Percentiles rank a stretch among this genome's conserved stretches.
Evolutionary conservation across 2,113 vertebrate species (phyloP).

Genomic region (Salvelinus namaycush): DNA sequence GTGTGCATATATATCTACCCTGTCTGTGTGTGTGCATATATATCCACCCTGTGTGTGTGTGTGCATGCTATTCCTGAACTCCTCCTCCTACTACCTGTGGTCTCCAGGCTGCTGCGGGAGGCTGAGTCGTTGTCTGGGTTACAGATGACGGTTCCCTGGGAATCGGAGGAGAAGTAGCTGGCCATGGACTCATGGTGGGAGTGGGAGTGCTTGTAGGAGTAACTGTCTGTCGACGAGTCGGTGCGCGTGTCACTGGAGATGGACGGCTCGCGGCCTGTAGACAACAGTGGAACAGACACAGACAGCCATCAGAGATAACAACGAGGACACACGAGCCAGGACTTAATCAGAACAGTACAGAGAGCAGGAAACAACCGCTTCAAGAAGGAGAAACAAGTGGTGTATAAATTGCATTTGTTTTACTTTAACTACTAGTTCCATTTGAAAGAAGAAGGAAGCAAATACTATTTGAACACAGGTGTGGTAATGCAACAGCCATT

Average conservation of each 20-base stretch:
- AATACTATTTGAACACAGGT: background rate
- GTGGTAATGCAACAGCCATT: too few species aligned
- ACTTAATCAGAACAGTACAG: too few species aligned
- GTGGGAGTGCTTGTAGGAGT: conserved; percentile 80
- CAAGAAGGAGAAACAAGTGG: too few species aligned
- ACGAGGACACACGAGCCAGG: too few species aligned
- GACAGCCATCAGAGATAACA: too few species aligned
- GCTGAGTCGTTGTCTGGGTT: conserved; percentile 87
- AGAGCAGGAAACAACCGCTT: too few species aligned
- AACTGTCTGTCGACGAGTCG: conserved; percentile 95
- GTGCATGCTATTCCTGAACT: background rate
- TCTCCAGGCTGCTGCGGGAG: conserved; percentile 89
- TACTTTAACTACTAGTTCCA: too few species aligned
- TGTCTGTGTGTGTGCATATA: too few species aligned
- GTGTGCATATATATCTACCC: too few species aligned
- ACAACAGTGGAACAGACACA: too few species aligned
- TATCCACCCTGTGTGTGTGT: too few species aligned
- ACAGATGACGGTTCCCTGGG: conserved; percentile 95
- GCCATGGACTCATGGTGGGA: conserved; percentile 86
- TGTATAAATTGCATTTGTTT: too few species aligned
- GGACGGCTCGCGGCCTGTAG: conserved; percentile 92
- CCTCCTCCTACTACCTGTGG: conserved; percentile 59
- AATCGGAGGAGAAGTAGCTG: conserved; percentile 96
- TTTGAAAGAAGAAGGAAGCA: background rate
- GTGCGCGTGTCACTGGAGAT: conserved; percentile 98